phyloP scores from a whole-genome alignment of 1,140 invertebrate genomes.

The Drosophila tani region DNA sequence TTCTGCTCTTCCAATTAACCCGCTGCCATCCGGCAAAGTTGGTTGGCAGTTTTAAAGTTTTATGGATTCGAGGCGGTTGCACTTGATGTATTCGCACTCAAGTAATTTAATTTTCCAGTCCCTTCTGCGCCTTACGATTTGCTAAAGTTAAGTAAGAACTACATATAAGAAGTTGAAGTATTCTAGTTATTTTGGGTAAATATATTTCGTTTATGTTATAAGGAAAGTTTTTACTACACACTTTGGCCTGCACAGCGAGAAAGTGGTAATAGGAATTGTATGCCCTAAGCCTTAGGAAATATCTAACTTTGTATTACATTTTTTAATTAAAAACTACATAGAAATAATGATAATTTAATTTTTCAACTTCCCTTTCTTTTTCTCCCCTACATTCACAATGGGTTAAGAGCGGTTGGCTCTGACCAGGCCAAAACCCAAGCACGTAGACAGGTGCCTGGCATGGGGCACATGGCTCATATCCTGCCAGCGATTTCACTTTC shows the following conservation, averaged over 20 bases:
- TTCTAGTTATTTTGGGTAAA: slow-evolving; percentile 26
- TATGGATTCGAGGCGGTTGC: slow-evolving; percentile 42
- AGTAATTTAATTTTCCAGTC: slow-evolving; percentile 13
- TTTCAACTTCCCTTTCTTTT: neutral
- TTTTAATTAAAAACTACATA: neutral
- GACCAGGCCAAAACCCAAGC: slow-evolving; percentile 30
- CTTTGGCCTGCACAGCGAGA: neutral
- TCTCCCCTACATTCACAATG: slow-evolving; percentile 9
- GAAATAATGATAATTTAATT: neutral
- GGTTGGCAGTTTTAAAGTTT: slow-evolving; percentile 32
- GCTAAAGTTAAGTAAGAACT: slow-evolving; percentile 20
- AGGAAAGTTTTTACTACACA: slow-evolving; percentile 13
- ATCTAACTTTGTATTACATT: neutral
- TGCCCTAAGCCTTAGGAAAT: too few relatives aligned
- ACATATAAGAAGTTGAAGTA: slow-evolving; percentile 14
- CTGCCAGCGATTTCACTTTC: slow-evolving; percentile 71
- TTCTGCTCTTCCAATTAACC: slow-evolving; percentile 46
- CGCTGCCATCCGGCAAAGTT: slow-evolving; percentile 24
- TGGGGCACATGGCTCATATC: slow-evolving; percentile 59
- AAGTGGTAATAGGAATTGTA: neutral
- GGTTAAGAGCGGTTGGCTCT: slow-evolving; percentile 27
- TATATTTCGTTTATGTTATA: slow-evolving; percentile 7
- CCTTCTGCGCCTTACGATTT: slow-evolving; percentile 19
- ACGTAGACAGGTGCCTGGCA: slow-evolving; percentile 47
- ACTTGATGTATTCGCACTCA: slow-evolving; percentile 27